Percentiles rank a stretch among this genome's conserved stretches.
These are phyloP conservation scores for Drosophila serrata DNA, from an alignment of 1,140 invertebrate genomes.

Conservation along the genomic window DNA sequence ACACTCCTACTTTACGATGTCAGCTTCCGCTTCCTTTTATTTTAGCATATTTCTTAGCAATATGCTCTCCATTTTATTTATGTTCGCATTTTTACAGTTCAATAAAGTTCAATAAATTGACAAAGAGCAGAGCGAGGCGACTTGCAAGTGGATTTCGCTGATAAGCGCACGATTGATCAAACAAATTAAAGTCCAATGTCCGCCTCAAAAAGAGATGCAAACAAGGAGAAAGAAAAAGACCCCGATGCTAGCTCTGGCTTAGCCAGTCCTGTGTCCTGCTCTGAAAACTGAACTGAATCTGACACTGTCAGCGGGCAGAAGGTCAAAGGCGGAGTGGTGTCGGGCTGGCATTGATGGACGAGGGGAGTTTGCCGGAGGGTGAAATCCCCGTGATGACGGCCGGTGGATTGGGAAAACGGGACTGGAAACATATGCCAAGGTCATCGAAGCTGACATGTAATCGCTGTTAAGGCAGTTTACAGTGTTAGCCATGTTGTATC, in stretches of 20 bases:
- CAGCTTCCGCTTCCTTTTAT: conserved; percentile 23
- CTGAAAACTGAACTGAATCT: conserved; percentile 13
- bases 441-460: conserved; percentile 20
- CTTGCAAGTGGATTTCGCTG: conserved; percentile 52
- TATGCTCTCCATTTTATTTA: conserved; percentile 49
- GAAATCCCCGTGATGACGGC: conserved; percentile 4
- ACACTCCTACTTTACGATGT: not conserved
- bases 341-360: conserved; percentile 62
- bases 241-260: conserved; percentile 24
- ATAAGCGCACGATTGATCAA: conserved; percentile 52
- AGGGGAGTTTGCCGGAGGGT: conserved; percentile 1
- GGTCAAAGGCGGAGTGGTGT: conserved; percentile 26
- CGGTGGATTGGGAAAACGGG: conserved; percentile 11
- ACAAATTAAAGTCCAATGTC: conserved; percentile 61
- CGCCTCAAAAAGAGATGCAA: conserved; percentile 18
- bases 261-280: not conserved
- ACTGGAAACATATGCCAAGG: conserved; percentile 39
- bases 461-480: conserved; percentile 1
- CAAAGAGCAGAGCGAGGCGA: conserved; percentile 23
- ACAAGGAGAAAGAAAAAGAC: not conserved
- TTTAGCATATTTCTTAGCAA: conserved; percentile 17
- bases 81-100: conserved; percentile 70
- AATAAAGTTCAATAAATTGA: conserved; percentile 80
- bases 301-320: conserved; percentile 36
- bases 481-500: conserved; percentile 2